Conservation (phyloP, 1,140 invertebrate species). For the Apis mellifera region Amel_HAv3.1 CM009935.2:3018001-3018500, state of each 20-base stretch:
- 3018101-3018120: no score
- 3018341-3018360: conserved; percentile 76
- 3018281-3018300: conserved; percentile 59
- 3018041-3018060: no score
- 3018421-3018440: conserved; percentile 80
- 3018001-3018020: no score
- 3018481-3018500: conserved; percentile 52
- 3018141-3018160: not conserved
- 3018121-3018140: no score
- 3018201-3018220: conserved; percentile 5
- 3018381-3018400: conserved; percentile 74
- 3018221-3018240: conserved; percentile 69
- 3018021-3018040: no score
- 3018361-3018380: conserved; percentile 80
- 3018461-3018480: conserved; percentile 75
- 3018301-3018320: conserved; percentile 59
- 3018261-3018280: conserved; percentile 65
- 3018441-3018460: conserved; percentile 81
- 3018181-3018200: conserved; percentile 39
- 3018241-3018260: conserved; percentile 67
- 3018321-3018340: conserved; percentile 53
- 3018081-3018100: no score
- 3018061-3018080: no score
- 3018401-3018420: conserved; percentile 79
- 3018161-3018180: not conserved